Percentiles rank a stretch among this genome's conserved stretches.
Evolutionary conservation across 2,113 vertebrate genomes (phyloP).

Genomic region (Dasyurus viverrinus): DNA sequence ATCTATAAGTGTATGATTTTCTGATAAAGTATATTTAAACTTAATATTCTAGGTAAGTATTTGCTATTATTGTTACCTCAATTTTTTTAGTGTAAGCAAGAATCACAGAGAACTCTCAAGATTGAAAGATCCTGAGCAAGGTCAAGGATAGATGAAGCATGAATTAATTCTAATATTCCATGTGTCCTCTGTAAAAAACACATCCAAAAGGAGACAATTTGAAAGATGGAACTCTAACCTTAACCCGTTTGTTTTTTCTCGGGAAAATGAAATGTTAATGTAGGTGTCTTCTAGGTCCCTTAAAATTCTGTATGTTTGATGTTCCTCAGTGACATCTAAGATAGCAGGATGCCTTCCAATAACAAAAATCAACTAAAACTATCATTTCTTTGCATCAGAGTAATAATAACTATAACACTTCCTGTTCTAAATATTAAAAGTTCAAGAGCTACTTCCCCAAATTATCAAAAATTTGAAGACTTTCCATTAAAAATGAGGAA

Average conservation of each 20-base stretch:
- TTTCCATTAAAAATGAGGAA: constrained; percentile 77
- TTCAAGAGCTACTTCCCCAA: constrained; percentile 62
- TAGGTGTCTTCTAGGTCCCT: background rate
- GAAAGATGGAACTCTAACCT: constrained; percentile 43
- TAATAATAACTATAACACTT: constrained; percentile 67
- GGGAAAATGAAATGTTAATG: background rate
- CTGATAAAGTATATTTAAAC: background rate
- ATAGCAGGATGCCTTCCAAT: constrained; percentile 20
- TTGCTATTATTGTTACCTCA: background rate
- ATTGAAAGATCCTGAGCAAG: background rate
- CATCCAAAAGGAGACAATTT: constrained; percentile 26
- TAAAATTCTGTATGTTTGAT: background rate
- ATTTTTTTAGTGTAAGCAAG: background rate
- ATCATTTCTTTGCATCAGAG: constrained; percentile 16
- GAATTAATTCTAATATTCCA: background rate
- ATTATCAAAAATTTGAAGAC: constrained; percentile 65
- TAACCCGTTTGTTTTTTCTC: background rate
- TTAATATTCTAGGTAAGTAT: background rate
- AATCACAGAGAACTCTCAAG: background rate
- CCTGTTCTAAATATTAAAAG: constrained; percentile 48
- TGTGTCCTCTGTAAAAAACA: background rate
- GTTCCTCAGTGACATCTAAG: background rate
- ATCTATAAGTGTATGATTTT: background rate
- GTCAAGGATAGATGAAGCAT: background rate
- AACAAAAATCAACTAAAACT: constrained; percentile 33